These are phyloP conservation scores for Pseudorasbora parva DNA, from an alignment of 2,113 vertebrate species.

Conservation along the genomic window DNA sequence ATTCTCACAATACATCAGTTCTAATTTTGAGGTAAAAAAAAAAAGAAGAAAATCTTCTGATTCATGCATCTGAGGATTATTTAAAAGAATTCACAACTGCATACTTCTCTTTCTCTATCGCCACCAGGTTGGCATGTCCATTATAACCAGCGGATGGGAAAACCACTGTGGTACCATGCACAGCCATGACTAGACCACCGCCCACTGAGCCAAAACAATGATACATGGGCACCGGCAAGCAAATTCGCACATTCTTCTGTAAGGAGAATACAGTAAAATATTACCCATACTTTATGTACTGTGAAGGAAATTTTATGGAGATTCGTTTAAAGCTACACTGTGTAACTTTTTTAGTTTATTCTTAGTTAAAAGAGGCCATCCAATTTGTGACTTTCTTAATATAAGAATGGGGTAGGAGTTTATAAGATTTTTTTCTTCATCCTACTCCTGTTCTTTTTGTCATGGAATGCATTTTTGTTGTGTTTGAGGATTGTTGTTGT, in stretches of 20 bases:
- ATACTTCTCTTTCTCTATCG: conserved; percentile 85
- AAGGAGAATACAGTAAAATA: neutral
- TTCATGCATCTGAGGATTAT: too few relatives aligned
- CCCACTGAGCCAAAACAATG: conserved; percentile 91
- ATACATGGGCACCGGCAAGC: conserved; percentile 84
- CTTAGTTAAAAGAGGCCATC: too few relatives aligned
- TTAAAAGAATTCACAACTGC: neutral
- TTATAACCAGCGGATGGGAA: conserved; percentile 81
- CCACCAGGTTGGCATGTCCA: conserved; percentile 77
- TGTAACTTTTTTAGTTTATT: too few relatives aligned
- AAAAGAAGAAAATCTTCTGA: neutral
- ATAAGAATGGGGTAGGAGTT: too few relatives aligned
- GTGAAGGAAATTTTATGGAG: neutral
- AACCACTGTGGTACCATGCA: conserved; percentile 78
- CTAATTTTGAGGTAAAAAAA: neutral
- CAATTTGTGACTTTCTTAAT: too few relatives aligned
- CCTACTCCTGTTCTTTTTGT: too few relatives aligned
- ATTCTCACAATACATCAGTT: neutral
- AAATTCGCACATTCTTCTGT: conserved; percentile 70
- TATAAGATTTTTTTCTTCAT: too few relatives aligned
- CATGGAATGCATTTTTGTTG: too few relatives aligned
- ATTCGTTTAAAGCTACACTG: too few relatives aligned
- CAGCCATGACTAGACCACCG: conserved; percentile 78
- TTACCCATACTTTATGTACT: neutral
- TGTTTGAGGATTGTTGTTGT: too few relatives aligned